Base-by-base conservation (phyloP, 2,888 invertebrate genomes). In the Myathropa florea region DNA sequence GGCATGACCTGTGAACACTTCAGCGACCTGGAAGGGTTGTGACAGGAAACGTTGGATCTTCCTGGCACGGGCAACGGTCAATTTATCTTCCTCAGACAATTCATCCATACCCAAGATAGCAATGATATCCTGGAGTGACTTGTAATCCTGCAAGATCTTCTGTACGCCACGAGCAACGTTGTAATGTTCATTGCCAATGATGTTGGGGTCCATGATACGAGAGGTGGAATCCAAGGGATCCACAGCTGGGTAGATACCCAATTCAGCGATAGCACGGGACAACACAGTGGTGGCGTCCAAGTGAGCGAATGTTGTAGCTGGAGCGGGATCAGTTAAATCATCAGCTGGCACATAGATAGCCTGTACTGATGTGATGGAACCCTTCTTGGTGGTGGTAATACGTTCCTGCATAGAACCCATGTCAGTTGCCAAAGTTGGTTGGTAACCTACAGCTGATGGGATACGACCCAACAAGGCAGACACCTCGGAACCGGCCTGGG, bases 341-440 rank as follows among this genome's bases (percentile, higher is more conserved):
- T 98, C 98, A 93, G 98, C 98, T 57, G 98, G 98, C 91, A 98
- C 98, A 91, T 98, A 98, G 92, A 98, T 97, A 90, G 98, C 98
- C 93, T 98, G 98, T 90, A 98, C 98, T 73, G 98, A 98, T 89
- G 98, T 98, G 92, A 98, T 98, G 90, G 98, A 98, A 89, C 98
- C 98, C 93, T 97, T 97, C 93, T 95, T 97, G 89, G 98, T 98
- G 89, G 98, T 98, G 88, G 98, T 98, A 93, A 98, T 98, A 93
- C 98, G 95, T 93, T 98, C 98, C 95, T 98, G 98, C 97, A 98
- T 97, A 91, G 96, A 95, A 88, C 98, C 98, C 98, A 98, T 98
- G 94, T 98, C 98, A 92, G 98, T 98, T 90, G 98, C 98, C 93
- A 98, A 93, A 60, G 98, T 98, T 83, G 98, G 98, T 92, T 98